Evolutionary conservation across 2,888 invertebrate genomes (phyloP), one percentile per base, ranked within the genome.

Genomic region (Mimachlamys varia): DNA sequence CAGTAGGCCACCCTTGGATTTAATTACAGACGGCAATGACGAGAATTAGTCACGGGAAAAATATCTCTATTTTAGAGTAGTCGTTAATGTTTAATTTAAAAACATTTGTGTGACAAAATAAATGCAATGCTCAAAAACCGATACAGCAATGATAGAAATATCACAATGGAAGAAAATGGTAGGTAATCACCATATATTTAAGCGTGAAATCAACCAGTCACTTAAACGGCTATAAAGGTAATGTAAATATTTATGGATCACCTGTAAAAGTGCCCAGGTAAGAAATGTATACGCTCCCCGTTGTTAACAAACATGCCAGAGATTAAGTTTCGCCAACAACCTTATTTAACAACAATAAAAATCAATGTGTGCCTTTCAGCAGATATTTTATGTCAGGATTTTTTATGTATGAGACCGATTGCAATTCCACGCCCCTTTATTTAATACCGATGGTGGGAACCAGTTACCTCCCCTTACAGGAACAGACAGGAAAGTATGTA

Each of bases 301-400:
- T 76, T 15, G 76, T 76, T 76, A 76, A 76, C 33, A 27, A 76
- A 76, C 33, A 33, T 76, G 76, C 33, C 76, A 76, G 33, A 33
- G 27, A 76, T 76, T 76, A 76, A 76, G 27, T 76, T 76, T 33
- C 76, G 33, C 76, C 76, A 76, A 76, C 76, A 33, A 76, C 33
- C 76, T 76, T 27, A 76, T 76, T 76, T 76, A 76, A 76, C 76
- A 76, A 76, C 76, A 76, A 76, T 76, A 76, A 76, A 76, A 76
- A 76, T 76, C 76, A 76, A 76, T 76, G 62, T 76, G 62, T 13
- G n/a, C 76, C 76, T 76, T 76, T 76, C 76, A 76, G 33, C 76
- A 76, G 76, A 76, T 76, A 76, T 76, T 76, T 76, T 76, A 76
- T 76, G 76, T 76, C 76, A 76, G 15, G 76, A 33, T 27, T 76